phyloP scores from a whole-genome alignment of 2,888 invertebrate genomes.

The Pseudanteris insignis region DNA sequence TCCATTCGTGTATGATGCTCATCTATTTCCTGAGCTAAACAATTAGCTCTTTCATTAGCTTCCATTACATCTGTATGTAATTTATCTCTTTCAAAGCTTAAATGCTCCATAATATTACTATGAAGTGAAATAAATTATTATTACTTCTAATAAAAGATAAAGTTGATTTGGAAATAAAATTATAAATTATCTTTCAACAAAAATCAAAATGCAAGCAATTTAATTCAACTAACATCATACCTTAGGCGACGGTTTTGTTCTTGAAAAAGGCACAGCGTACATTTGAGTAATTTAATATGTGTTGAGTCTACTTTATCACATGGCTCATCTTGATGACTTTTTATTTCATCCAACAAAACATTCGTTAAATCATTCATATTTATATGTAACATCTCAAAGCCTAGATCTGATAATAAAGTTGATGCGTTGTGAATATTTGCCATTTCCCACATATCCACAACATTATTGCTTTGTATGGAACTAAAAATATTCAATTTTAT shows the following conservation, averaged over 20 bases:
- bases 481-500: slow-evolving; percentile 23
- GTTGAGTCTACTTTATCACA: slow-evolving; percentile 59
- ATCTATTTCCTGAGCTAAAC: slow-evolving; percentile 90
- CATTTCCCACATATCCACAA: slow-evolving; percentile 79
- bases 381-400: slow-evolving; percentile 72
- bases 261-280: slow-evolving; percentile 75
- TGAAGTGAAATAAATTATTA: too few relatives aligned
- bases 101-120: slow-evolving; percentile 72
- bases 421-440: slow-evolving; percentile 75
- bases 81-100: slow-evolving; percentile 82
- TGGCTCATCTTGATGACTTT: slow-evolving; percentile 65
- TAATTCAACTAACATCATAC: too few relatives aligned
- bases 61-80: slow-evolving; percentile 80
- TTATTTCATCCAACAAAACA: slow-evolving; percentile 76
- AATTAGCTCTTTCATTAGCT: slow-evolving; percentile 81
- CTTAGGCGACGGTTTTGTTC: slow-evolving; percentile 74
- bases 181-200: too few relatives aligned
- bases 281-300: slow-evolving; percentile 70
- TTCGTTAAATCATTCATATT: slow-evolving; percentile 73
- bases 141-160: too few relatives aligned
- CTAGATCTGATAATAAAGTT: slow-evolving; percentile 74
- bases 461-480: slow-evolving; percentile 55
- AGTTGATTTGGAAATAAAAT: too few relatives aligned
- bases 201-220: too few relatives aligned
- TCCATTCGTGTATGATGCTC: slow-evolving; percentile 88